These are phyloP conservation scores for Thalassaphorura encarpata DNA, from an alignment of 1,140 invertebrate species.

Conservation along the genomic window DNA sequence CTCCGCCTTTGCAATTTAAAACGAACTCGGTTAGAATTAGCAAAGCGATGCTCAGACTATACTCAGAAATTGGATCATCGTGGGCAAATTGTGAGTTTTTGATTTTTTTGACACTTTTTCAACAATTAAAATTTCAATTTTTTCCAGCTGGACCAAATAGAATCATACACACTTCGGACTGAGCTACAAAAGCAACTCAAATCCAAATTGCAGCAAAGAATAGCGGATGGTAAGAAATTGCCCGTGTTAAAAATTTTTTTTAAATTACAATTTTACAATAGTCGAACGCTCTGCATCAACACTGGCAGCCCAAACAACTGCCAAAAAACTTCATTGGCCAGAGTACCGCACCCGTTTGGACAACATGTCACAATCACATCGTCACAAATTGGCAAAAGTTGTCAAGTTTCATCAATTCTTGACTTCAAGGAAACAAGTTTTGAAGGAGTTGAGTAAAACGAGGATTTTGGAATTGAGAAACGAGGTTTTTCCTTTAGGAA, in stretches of 20 bases:
- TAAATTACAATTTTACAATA: slow-evolving; percentile 34
- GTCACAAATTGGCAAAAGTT: slow-evolving; percentile 16
- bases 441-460: slow-evolving; percentile 20
- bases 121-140: slow-evolving; percentile 24
- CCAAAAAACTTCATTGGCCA: slow-evolving; percentile 21
- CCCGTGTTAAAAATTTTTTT: slow-evolving; percentile 12
- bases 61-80: slow-evolving; percentile 14
- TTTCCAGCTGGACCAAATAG: slow-evolving; percentile 50
- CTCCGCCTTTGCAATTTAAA: slow-evolving; percentile 3
- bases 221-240: slow-evolving; percentile 16
- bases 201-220: slow-evolving; percentile 15
- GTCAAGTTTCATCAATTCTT: slow-evolving; percentile 7
- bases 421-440: slow-evolving; percentile 3
- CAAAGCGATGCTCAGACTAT: slow-evolving; percentile 12
- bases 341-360: slow-evolving; percentile 23
- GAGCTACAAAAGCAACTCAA: slow-evolving; percentile 50
- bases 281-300: slow-evolving; percentile 35
- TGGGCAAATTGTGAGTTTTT: slow-evolving; percentile 8
- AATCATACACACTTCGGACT: slow-evolving; percentile 51
- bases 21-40: slow-evolving; percentile 5
- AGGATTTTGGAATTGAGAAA: slow-evolving; percentile 27
- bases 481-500: slow-evolving; percentile 25
- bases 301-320: slow-evolving; percentile 15
- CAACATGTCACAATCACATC: slow-evolving; percentile 21
- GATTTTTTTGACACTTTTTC: neutral